Base-by-base conservation (phyloP, 2,797 vertebrate genomes). In the Tenualosa thibaudeaui region DNA sequence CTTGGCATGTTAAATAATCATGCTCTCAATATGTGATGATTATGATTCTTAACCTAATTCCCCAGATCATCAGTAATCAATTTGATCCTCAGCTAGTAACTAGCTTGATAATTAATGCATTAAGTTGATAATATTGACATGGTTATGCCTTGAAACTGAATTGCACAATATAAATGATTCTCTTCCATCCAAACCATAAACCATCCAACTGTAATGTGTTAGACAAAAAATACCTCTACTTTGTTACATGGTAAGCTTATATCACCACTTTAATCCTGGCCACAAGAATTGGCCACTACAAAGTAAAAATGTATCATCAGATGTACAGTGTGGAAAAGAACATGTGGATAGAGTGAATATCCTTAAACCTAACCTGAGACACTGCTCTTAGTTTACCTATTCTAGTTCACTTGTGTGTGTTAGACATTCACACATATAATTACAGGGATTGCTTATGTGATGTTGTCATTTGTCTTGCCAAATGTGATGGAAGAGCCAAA, bases 401-500 rank as follows among this genome's bases (percentile, higher is more conserved):
- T 31, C 0, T 15, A 71, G 31, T 71, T 40, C 65, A 71, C 53
- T 54, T 31, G 12, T 24, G n/a, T 65, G 62, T 71, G 65, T 71
- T 71, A 5, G 13, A 13, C 31, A 40, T 37, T 15, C 26, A 62
- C 58, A 62, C n/a, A 15, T 37, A 71, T 8, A 31, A 12, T 19
- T 0, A 26, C 24, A 17, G 71, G 37, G 82, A 86, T 85, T 75
- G 60, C 81, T 88, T 84, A 85, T 78, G 53, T 82, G 82, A 87
- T 91, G 86, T 86, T 91, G 84, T 89, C 88, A 43, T 84, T 86
- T 86, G 71, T 91, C 84, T 88, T 90, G 75, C 90, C 87, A 86
- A 86, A 90, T 87, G 86, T 90, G 88, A 87, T 89, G 90, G 88
- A 90, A 86, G 71, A 78, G 19, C 71, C 87, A 88, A 89, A 89